These are phyloP conservation scores for Menidia beryllina DNA, from an alignment of 2,113 vertebrate genomes.

Conservation along the genomic window DNA sequence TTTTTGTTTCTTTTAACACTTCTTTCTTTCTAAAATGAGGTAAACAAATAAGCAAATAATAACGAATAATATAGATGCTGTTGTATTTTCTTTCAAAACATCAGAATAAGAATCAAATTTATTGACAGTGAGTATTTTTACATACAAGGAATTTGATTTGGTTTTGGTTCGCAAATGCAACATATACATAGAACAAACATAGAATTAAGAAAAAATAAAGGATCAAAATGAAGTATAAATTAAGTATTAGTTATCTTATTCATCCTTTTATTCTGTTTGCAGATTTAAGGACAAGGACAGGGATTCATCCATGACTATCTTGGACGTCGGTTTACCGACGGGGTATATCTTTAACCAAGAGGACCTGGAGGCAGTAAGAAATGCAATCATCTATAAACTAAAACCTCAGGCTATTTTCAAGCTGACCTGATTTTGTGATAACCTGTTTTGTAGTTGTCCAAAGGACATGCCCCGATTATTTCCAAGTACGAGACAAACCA, in stretches of 20 bases:
- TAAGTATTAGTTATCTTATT: not conserved
- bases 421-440: not conserved
- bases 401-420: rapidly evolving
- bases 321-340: constrained; percentile 82
- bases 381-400: not conserved
- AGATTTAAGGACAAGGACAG: constrained; percentile 46
- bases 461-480: constrained; percentile 78
- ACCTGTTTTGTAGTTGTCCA: constrained; percentile 70
- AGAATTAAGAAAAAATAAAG: too few relatives aligned
- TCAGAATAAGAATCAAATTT: too few relatives aligned
- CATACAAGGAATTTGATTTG: too few relatives aligned
- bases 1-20: too few relatives aligned
- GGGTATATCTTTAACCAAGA: constrained; percentile 73
- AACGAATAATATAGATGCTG: not conserved
- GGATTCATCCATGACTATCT: constrained; percentile 79
- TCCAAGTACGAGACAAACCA: constrained; percentile 83
- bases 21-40: too few relatives aligned
- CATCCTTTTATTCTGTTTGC: not conserved
- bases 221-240: too few relatives aligned
- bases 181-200: too few relatives aligned
- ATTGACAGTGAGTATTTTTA: too few relatives aligned
- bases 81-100: not conserved
- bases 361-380: constrained; percentile 75
- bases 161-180: too few relatives aligned
- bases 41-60: too few relatives aligned